Percentiles rank a stretch among this genome's conserved stretches.
Evolutionary conservation across 2,888 invertebrate genomes (phyloP).

Genomic region (Sussaba pulchella): DNA sequence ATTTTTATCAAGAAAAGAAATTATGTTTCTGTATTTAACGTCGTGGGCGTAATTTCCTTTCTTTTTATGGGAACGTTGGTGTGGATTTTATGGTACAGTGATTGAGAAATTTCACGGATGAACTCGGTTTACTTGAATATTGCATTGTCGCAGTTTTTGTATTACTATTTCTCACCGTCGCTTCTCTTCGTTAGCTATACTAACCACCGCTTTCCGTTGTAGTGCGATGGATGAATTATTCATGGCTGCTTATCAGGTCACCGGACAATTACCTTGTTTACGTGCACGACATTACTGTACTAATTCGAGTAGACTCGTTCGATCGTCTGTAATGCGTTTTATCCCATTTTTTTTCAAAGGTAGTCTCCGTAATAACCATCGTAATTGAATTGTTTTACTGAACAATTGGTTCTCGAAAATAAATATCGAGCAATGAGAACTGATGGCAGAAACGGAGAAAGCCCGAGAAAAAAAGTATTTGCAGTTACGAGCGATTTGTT

Average conservation of each 20-base stretch:
- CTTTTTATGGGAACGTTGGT: too few species aligned
- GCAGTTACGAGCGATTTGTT: conserved; percentile 6
- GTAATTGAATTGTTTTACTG: not conserved
- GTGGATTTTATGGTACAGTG: too few species aligned
- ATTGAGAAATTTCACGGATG: too few species aligned
- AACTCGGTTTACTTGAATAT: too few species aligned
- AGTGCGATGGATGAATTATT: conserved; percentile 53
- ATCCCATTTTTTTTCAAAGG: too few species aligned
- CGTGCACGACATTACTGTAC: conserved; percentile 38
- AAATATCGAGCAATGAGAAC: not conserved
- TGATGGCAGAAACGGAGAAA: not conserved
- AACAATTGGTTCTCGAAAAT: not conserved
- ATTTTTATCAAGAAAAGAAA: too few species aligned
- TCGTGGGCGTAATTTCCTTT: too few species aligned
- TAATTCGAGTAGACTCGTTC: conserved; percentile 14
- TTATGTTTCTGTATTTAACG: too few species aligned
- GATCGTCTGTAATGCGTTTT: not conserved
- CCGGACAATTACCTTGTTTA: conserved; percentile 38
- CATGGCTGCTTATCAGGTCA: conserved; percentile 51
- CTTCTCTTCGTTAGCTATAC: conserved; percentile 20
- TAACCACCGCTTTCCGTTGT: conserved; percentile 5
- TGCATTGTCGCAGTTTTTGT: conserved; percentile 7
- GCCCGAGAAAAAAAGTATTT: not conserved
- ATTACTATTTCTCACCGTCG: conserved; percentile 5
- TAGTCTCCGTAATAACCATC: not conserved